Evolutionary conservation across 1,140 invertebrate genomes (phyloP).

Genomic region (Dendroctonus ponderosae): DNA sequence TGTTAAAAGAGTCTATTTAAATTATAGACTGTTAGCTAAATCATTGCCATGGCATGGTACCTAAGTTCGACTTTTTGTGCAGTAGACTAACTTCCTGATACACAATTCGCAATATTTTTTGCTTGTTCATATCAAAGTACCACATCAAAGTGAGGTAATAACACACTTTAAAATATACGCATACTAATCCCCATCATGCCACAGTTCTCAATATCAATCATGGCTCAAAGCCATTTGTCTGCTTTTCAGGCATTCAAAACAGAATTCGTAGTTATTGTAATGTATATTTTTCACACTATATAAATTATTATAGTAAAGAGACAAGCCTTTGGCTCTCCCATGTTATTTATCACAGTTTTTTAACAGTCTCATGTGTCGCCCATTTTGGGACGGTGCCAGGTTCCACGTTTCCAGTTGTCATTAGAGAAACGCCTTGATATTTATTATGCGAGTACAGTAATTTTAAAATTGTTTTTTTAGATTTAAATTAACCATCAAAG

Average conservation of each 20-base stretch:
- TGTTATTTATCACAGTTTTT: constrained; percentile 23
- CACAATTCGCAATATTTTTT: too few species aligned
- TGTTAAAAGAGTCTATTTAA: neutral
- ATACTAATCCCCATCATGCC: too few species aligned
- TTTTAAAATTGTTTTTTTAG: too few species aligned
- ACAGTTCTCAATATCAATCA: constrained; percentile 1
- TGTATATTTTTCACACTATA: constrained; percentile 10
- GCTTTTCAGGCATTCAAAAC: constrained; percentile 4
- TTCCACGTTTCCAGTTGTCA: constrained; percentile 19
- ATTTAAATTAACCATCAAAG: too few species aligned
- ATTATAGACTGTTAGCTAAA: too few species aligned
- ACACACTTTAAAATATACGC: too few species aligned
- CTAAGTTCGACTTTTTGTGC: too few species aligned
- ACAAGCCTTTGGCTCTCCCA: constrained; percentile 23
- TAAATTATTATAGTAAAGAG: constrained; percentile 14
- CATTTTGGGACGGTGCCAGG: constrained; percentile 17
- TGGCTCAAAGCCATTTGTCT: constrained; percentile 2
- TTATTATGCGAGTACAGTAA: constrained; percentile 1
- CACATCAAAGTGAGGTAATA: too few species aligned
- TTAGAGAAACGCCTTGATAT: constrained; percentile 12
- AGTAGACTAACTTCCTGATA: too few species aligned
- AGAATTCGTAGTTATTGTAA: neutral
- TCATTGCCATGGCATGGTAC: too few species aligned
- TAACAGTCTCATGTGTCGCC: constrained; percentile 9
- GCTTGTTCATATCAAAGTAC: too few species aligned